Evolutionary conservation across 1,140 invertebrate genomes (phyloP).

Genomic region (Cephus cinctus): DNA sequence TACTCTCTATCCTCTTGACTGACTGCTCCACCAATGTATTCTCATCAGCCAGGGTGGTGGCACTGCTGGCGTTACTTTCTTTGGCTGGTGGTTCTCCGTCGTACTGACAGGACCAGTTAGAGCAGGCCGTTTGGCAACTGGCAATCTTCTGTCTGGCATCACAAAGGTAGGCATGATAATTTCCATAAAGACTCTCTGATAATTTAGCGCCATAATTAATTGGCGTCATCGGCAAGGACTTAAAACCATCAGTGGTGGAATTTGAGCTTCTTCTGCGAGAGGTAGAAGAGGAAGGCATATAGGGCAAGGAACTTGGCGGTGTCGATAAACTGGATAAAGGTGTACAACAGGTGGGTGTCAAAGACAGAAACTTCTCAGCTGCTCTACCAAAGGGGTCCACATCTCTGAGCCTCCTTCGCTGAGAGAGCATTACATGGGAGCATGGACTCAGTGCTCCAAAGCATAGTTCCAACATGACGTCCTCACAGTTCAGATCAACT

Average conservation of each 20-base stretch:
- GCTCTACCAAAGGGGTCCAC: conserved; percentile 79
- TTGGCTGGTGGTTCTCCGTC: conserved; percentile 57
- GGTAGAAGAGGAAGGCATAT: conserved; percentile 46
- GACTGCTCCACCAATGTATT: background rate
- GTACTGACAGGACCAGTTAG: conserved; percentile 75
- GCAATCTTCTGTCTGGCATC: conserved; percentile 78
- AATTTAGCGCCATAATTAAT: conserved; percentile 56
- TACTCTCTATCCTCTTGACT: conserved; percentile 7
- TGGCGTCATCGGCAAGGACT: conserved; percentile 38
- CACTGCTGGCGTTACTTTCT: conserved; percentile 27
- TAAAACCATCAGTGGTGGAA: conserved; percentile 20
- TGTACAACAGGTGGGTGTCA: conserved; percentile 70
- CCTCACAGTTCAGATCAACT: conserved; percentile 92
- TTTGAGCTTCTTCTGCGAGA: conserved; percentile 21
- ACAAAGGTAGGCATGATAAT: conserved; percentile 80
- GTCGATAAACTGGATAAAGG: conserved; percentile 13
- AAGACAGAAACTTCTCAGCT: conserved; percentile 79
- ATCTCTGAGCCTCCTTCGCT: conserved; percentile 72
- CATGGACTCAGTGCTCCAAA: conserved; percentile 86
- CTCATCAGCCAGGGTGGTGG: conserved; percentile 21
- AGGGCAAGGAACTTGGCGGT: conserved; percentile 43
- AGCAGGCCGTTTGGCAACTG: conserved; percentile 70
- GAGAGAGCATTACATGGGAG: conserved; percentile 87
- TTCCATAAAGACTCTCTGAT: conserved; percentile 66
- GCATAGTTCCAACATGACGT: conserved; percentile 92